Percentiles rank a stretch among this genome's conserved stretches.
These are phyloP conservation scores for Drosophila insularis DNA, from an alignment of 1,140 invertebrate genomes.

Conservation along the genomic window DNA sequence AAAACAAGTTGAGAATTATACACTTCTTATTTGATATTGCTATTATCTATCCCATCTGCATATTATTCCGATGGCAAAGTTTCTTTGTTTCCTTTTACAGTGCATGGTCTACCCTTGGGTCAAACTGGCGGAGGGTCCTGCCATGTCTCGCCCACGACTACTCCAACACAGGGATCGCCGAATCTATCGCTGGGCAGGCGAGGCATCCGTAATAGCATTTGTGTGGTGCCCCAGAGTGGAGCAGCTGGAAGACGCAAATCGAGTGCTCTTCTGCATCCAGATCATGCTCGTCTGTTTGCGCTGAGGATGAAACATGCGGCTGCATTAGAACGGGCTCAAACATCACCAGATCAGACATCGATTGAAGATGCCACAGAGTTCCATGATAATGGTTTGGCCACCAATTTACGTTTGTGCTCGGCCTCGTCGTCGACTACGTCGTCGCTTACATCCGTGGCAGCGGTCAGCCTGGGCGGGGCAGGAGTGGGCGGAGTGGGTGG, in stretches of 20 bases:
- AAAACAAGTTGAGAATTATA: too few relatives aligned
- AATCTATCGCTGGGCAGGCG: constrained; percentile 80
- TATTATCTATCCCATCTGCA: too few relatives aligned
- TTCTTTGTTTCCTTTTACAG: not conserved
- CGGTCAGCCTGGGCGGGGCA: constrained; percentile 79
- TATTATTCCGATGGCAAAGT: not conserved
- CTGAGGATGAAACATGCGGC: constrained; percentile 83
- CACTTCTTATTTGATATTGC: too few relatives aligned
- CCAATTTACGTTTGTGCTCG: constrained; percentile 76
- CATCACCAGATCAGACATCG: constrained; percentile 78
- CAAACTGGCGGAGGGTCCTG: constrained; percentile 72
- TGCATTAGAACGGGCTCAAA: constrained; percentile 82
- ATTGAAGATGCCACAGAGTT: constrained; percentile 82
- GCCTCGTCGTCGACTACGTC: constrained; percentile 85
- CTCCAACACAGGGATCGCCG: constrained; percentile 82
- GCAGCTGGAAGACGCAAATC: constrained; percentile 84
- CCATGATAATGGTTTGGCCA: constrained; percentile 74
- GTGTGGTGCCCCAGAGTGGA: constrained; percentile 54
- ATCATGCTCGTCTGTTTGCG: constrained; percentile 86
- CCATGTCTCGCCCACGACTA: constrained; percentile 76
- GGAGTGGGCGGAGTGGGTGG: constrained; percentile 26
- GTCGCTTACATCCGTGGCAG: constrained; percentile 84
- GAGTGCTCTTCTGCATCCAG: constrained; percentile 86
- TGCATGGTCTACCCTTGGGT: constrained; percentile 52
- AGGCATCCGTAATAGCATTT: constrained; percentile 71